Evolutionary conservation across 2,113 vertebrate genomes (phyloP), one percentile per base, ranked within the genome.

Genomic region (Hippocampus comes): DNA sequence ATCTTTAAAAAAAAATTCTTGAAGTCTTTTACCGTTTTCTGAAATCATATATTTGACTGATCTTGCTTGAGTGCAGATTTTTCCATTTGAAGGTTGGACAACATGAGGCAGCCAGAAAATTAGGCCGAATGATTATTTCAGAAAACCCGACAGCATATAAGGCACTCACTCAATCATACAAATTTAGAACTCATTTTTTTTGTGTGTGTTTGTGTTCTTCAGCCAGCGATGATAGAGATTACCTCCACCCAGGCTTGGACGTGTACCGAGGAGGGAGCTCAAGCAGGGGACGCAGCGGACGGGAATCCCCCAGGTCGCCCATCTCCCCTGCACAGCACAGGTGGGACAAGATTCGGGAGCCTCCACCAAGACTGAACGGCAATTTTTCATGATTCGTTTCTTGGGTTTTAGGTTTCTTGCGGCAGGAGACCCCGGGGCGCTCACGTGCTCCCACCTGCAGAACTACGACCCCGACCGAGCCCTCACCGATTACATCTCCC

Each of bases 381-480:
- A 9, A 18, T 9, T 34, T 15, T 34, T 34, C 15, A 34, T 15
- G 27, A 9, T 61, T 4, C 2, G 17, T 61, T 34, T 18, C 59
- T 34, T 30, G 9, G 27, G n/a, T 72, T 0, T 34, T 43, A 98
- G 96, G 92, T 94, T 91, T 77, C 92, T 91, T 6, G 3, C 83
- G 1, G 89, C 93, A 8, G 82, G 89, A 57, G 94, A 93, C 72
- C 86, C 93, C 0, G 90, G 88, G 4, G 87, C 93, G 15, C 88
- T 95, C 38, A 68, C 93, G 27, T 96, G 94, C 69, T 94, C 96
- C 67, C 96, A 98, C 66, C 94, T 99, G 76, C 96, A 97, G 91
- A 96, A 93, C 88, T 99, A 99, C 0, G 96, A 99, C 63, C 97
- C 97, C 0, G 97, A 99, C 73, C 89, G 96, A 75, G 95, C 97